phyloP scores from a whole-genome alignment of 2,888 invertebrate genomes.

The Drosophila antonietae region DNA sequence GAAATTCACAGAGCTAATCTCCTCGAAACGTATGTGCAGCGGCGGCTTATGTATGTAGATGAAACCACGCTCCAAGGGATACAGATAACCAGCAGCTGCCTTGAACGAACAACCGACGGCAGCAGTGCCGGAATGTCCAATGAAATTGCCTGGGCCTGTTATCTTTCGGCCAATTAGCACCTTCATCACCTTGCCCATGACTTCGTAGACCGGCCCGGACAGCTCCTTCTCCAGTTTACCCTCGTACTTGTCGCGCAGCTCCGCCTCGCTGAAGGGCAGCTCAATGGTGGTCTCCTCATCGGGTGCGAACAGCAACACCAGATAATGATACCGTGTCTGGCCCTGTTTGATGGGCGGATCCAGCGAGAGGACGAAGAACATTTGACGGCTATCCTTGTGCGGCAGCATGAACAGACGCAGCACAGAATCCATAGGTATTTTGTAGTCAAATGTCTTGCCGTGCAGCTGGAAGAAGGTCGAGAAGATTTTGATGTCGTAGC shows the following conservation, averaged over 20 bases:
- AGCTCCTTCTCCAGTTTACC: slow-evolving; percentile 95
- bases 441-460: slow-evolving; percentile 99
- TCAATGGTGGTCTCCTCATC: slow-evolving; percentile 97
- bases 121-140: slow-evolving; percentile 94
- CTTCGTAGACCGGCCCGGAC: slow-evolving; percentile 96
- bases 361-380: slow-evolving; percentile 98
- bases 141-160: slow-evolving; percentile 95
- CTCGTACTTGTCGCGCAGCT: slow-evolving; percentile 96
- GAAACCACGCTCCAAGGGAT: slow-evolving; percentile 98
- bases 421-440: slow-evolving; percentile 99
- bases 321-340: slow-evolving; percentile 98
- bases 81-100: slow-evolving; percentile 98
- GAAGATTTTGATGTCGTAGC: slow-evolving; percentile 97
- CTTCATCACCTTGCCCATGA: slow-evolving; percentile 98
- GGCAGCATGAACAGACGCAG: slow-evolving; percentile 96
- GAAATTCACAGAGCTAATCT: slow-evolving; percentile 97
- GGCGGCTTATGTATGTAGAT: slow-evolving; percentile 99
- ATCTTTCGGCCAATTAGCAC: slow-evolving; percentile 96
- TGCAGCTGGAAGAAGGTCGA: slow-evolving; percentile 96
- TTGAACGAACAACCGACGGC: slow-evolving; percentile 98
- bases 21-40: slow-evolving; percentile 98
- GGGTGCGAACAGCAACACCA: slow-evolving; percentile 96
- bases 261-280: slow-evolving; percentile 95
- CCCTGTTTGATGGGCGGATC: slow-evolving; percentile 99
- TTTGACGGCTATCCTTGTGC: slow-evolving; percentile 98